These are phyloP conservation scores for Rhodinocichla rosea DNA, from an alignment of 2,113 vertebrate species.

Conservation along the genomic window DNA sequence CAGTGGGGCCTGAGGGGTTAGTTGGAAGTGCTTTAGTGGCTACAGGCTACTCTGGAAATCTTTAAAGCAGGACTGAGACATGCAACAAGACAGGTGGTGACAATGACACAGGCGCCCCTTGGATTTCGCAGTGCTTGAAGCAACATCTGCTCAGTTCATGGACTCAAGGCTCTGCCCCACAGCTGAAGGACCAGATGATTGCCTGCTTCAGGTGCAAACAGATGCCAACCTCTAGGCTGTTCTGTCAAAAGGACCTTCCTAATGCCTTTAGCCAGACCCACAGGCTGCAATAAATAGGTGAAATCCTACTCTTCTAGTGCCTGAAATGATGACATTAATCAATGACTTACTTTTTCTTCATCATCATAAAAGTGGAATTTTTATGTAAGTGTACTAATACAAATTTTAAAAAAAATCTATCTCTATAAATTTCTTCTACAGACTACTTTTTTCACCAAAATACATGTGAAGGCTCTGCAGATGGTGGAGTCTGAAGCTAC, in stretches of 20 bases:
- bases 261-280: background rate
- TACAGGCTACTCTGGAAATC: constrained; percentile 35
- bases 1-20: constrained; percentile 61
- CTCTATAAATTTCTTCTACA: background rate
- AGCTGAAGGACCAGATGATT: background rate
- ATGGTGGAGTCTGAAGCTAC: background rate
- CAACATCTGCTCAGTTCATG: constrained; percentile 40
- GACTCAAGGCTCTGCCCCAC: constrained; percentile 56
- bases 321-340: background rate
- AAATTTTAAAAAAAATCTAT: background rate
- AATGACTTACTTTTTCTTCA: background rate
- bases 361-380: background rate
- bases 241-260: constrained; percentile 33
- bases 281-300: background rate
- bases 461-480: background rate
- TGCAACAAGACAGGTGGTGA: constrained; percentile 61
- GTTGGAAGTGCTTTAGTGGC: constrained; percentile 71
- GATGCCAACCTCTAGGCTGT: background rate
- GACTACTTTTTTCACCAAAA: constrained; percentile 15
- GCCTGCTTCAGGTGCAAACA: background rate
- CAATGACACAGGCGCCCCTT: constrained; percentile 38
- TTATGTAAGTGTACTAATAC: background rate
- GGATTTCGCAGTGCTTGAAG: constrained; percentile 56
- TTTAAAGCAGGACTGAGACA: constrained; percentile 54
- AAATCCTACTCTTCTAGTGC: background rate